Base-by-base conservation (phyloP, 2,797 vertebrate genomes). In the Acrossocheilus wenchowensis region DNA sequence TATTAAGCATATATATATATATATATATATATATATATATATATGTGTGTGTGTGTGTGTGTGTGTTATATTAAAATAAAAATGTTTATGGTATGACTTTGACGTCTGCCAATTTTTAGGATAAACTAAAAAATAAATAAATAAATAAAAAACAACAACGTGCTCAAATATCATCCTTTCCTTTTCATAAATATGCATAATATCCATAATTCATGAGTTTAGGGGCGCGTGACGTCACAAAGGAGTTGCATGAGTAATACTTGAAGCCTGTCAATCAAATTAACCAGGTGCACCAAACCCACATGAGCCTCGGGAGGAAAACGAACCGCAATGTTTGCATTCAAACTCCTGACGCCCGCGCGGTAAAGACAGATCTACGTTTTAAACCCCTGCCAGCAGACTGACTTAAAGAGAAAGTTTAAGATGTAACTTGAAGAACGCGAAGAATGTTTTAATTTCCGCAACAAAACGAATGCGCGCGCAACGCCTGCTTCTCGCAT, bases 211-310 rank as follows among this genome's bases (percentile, higher is more conserved):
- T 71, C 75, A 85, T 85, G 48, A 79, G 50, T 34, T 69, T 15
- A 57, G 34, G 52, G 30, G 1, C 21, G 26, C 21, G 14, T 86
- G 84, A 86, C 78, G 84, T 81, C 84, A 86, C 84, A 81, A 86
- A 85, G 66, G 77, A 45, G 11, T 66, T 52, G 77, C 52, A 48
- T 2, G 64, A 85, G 83, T 12, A 50, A 45, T 6, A 39, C 78
- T 64, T 52, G 84, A 86, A 43, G 78, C 78, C 41, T 52, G 84
- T 86, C 84, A 81, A 64, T 86, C 78, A 86, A 81, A 72, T 21
- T 0, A 72, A 80, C 21, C 36, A 36, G 36, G 66, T 5, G 66
- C 34, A 34, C 71, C 68, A 11, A 41, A 85, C 41, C 64, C 10
- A 41, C 17, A 6, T 7, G 30, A 30, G 64, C 54, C 43, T 30